Evolutionary conservation across 2,888 invertebrate genomes (phyloP), one percentile per base, ranked within the genome.

Genomic region (Cryptocheilus praepositus): DNA sequence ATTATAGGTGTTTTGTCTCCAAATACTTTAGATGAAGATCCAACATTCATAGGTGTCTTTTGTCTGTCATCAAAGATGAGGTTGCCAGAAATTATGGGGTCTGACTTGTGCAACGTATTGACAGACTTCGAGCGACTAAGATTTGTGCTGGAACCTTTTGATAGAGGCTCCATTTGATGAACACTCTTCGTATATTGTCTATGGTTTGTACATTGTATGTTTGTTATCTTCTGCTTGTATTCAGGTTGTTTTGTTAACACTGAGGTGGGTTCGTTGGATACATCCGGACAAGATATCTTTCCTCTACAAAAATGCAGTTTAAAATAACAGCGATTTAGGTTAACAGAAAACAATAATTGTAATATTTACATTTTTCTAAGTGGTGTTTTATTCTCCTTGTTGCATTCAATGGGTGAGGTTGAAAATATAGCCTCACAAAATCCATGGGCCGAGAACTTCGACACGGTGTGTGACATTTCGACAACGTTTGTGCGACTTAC

Each of bases 361-460:
- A 7, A 11, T 25, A 83, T 85, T 86, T 73, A 86, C 87, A 63
- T 62, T 69, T 73, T 79, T 54, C 77, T 75, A 25, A 61, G 55
- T 2, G 83, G 80, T 60, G 81, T 76, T 8, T 70, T 74, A 51
- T 84, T 84, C 60, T 88, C 86, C 66, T 86, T 86, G 64, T 84
- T 76, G 58, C 79, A 83, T 52, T 67, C 78, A 65, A 83, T 72
- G 43, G 87, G 84, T 21, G 84, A 83, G 58, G 78, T 87, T 45
- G 88, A 84, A 57, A 88, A 88, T 70, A 88, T 87, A 67, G 88
- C 87, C 76, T 83, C 82, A 63, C 82, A 85, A 80, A 84, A 87
- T 69, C 86, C 84, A 61, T 84, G 83, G 36, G 68, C 55, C 25
- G 59, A 18, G 56, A 66, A 57, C 64, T 77, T 77, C 13, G 57